These are phyloP conservation scores for Artemia sinica DNA, from an alignment of 2,888 invertebrate species.

Conservation along the genomic window DNA sequence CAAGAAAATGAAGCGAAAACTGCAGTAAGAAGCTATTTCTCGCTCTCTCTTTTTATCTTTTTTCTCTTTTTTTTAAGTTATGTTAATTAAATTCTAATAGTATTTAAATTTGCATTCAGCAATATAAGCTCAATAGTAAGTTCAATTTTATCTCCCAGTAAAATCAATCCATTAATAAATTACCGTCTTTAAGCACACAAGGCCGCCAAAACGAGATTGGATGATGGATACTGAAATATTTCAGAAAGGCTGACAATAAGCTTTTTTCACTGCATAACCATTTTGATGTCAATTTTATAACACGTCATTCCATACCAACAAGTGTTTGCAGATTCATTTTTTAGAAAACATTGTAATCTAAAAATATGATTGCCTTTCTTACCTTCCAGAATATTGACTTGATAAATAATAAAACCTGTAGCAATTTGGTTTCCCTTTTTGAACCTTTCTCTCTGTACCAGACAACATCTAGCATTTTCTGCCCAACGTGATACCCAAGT, in stretches of 20 bases:
- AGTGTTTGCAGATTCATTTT: not conserved
- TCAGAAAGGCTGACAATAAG: conserved; percentile 10
- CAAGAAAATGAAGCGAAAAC: no score
- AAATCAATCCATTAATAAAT: no score
- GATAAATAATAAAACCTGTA: conserved; percentile 84
- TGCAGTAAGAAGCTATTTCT: no score
- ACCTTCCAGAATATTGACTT: conserved; percentile 95
- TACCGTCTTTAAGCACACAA: no score
- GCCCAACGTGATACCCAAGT: conserved; percentile 85
- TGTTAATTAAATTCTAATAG: no score
- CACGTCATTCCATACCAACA: no score
- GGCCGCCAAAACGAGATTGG: no score
- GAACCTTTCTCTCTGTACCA: conserved; percentile 81
- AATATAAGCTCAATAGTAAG: no score
- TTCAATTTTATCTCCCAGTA: no score
- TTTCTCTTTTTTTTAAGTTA: no score
- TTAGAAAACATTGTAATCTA: not conserved
- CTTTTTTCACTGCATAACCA: not conserved
- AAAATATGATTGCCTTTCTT: conserved; percentile 23
- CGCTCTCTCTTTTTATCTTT: no score
- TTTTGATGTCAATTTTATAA: not conserved
- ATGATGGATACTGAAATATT: not conserved
- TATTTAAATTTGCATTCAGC: no score
- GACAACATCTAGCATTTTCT: conserved; percentile 76
- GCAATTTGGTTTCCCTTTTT: conserved; percentile 81